phyloP scores from a whole-genome alignment of 1,140 invertebrate species.

The Zaprionus tsacasi region DNA sequence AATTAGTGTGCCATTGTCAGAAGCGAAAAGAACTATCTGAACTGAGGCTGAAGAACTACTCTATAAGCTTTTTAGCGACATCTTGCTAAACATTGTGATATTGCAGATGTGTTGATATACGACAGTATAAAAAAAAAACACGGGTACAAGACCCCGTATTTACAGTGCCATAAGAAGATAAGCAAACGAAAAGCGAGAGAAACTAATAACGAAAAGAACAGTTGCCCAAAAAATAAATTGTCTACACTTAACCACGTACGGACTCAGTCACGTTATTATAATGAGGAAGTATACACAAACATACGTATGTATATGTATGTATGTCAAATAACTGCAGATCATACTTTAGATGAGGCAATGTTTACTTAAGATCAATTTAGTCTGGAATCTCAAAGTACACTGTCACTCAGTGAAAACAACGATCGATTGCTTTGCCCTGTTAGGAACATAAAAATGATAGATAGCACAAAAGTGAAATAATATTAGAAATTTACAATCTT shows the following conservation, averaged over 20 bases:
- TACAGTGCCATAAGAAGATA: slow-evolving; percentile 24
- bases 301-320: too few species aligned
- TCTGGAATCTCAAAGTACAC: not conserved
- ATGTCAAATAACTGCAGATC: slow-evolving; percentile 5
- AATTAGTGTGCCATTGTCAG: slow-evolving; percentile 74
- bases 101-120: slow-evolving; percentile 42
- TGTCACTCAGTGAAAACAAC: not conserved
- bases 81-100: slow-evolving; percentile 80
- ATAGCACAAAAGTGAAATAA: not conserved
- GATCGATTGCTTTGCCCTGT: not conserved
- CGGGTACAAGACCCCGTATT: slow-evolving; percentile 11
- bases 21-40: slow-evolving; percentile 45
- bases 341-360: not conserved
- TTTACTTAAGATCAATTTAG: not conserved
- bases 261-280: slow-evolving; percentile 10
- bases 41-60: slow-evolving; percentile 30
- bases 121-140: slow-evolving; percentile 3
- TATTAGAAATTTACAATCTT: not conserved
- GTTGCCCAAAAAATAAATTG: not conserved
- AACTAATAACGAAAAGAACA: slow-evolving; percentile 9
- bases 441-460: not conserved
- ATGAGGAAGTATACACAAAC: not conserved
- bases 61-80: slow-evolving; percentile 76
- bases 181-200: slow-evolving; percentile 23
- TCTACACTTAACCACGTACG: not conserved